Base-by-base conservation (phyloP, 2,888 invertebrate genomes). In the Branchipolynoe longqiensis region DNA sequence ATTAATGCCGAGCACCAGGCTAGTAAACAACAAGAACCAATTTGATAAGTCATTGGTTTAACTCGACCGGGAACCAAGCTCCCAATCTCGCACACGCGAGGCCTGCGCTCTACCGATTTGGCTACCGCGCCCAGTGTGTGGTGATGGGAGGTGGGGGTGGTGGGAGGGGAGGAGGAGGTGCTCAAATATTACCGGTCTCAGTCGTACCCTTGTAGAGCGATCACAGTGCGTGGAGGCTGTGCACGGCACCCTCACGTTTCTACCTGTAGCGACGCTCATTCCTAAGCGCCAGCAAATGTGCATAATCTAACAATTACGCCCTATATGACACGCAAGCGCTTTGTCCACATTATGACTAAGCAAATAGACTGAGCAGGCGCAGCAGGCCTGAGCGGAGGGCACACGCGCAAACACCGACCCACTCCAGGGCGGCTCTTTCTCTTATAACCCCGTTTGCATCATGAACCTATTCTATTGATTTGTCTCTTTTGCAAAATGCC, bases 401-500 rank as follows among this genome's bases (percentile, higher is more conserved):
- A n/a, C n/a, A n/a, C 18, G 18, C 36, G 69, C 38, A 69, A 69
- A 69, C 69, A 69, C 36, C 69, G 8, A 69, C 38, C 69, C 69
- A 69, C 69, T 69, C 69, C 69, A 69, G 36, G 28, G 73, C 14
- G n/a, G 18, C 48, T 41, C 54, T 81, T 58, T 81, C 82, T 62
- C n/a, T 59, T 31, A n/a, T 59, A 41, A 62, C 58, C n/a, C 25
- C 82, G 41, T 81, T 59, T 82, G 58, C 59, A 82, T 62, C 36
- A 59, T 62, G 62, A 82, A 62, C 59, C 59, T 40, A 36, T 28
- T 8, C 62, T 25, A 82, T 62, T 82, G 82, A 82, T 82, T 82
- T 82, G n/a, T n/a, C n/a, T 82, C 82, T 82, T 82, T 82, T 82
- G 31, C 56, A 82, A 40, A 28, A 58, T 82, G 33, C 58, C 82